Evolutionary conservation across 2,888 invertebrate species (phyloP).

Genomic region (Fragum fragum): DNA sequence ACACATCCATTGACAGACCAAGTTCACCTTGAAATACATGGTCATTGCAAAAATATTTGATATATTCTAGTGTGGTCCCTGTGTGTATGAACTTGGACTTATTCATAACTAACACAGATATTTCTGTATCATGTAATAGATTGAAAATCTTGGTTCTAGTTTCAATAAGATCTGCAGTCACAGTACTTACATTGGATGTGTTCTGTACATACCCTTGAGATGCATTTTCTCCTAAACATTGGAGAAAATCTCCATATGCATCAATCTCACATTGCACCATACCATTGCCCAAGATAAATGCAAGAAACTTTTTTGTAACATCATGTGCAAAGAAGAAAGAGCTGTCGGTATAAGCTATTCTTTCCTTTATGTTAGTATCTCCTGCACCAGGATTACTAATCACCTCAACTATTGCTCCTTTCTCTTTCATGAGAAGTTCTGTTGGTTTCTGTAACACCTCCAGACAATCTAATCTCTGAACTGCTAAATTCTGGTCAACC

Average conservation of each 20-base stretch:
- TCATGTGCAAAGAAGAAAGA: slow-evolving; percentile 87
- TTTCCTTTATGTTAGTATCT: slow-evolving; percentile 68
- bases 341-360: slow-evolving; percentile 87
- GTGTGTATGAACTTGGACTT: slow-evolving; percentile 87
- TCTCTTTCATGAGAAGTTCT: slow-evolving; percentile 83
- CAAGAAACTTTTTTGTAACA: slow-evolving; percentile 83
- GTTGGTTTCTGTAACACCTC: slow-evolving; percentile 87
- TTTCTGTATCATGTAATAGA: slow-evolving; percentile 78
- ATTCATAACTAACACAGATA: slow-evolving; percentile 85
- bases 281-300: slow-evolving; percentile 80
- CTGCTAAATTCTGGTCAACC: slow-evolving; percentile 67
- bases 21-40: slow-evolving; percentile 75
- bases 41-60: slow-evolving; percentile 82
- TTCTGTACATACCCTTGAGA: slow-evolving; percentile 82
- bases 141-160: slow-evolving; percentile 82
- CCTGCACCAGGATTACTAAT: slow-evolving; percentile 69
- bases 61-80: slow-evolving; percentile 87
- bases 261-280: slow-evolving; percentile 87
- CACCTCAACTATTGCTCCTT: slow-evolving; percentile 83
- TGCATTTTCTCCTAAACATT: slow-evolving; percentile 85
- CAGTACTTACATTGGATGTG: slow-evolving; percentile 79
- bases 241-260: slow-evolving; percentile 88
- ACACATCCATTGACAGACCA: slow-evolving; percentile 77
- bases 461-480: slow-evolving; percentile 81
- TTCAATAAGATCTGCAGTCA: slow-evolving; percentile 76